A percentile compares a stretch with the other conserved stretches of the same genome.
phyloP scores from a whole-genome alignment of 2,113 vertebrate genomes.

The Mohoua ochrocephala region DNA sequence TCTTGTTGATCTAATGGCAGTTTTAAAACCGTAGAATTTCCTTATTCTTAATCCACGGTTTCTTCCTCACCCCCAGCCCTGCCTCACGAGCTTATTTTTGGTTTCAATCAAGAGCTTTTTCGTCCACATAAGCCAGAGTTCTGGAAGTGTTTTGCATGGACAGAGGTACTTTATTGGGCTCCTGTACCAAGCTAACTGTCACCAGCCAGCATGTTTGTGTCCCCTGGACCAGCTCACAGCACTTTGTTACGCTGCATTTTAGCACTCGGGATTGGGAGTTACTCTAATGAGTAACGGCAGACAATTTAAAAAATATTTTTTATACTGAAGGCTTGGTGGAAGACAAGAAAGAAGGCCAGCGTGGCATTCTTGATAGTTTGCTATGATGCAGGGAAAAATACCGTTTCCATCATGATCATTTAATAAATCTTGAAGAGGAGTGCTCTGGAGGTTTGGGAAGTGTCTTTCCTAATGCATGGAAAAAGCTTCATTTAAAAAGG shows the following conservation, averaged over 20 bases:
- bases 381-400: neutral
- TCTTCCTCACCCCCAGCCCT: neutral
- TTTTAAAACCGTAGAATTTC: neutral
- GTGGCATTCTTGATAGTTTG: neutral
- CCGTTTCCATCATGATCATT: neutral
- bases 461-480: neutral
- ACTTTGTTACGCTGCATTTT: neutral
- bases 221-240: neutral
- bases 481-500: neutral
- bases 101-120: neutral
- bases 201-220: neutral
- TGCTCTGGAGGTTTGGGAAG: neutral
- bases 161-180: neutral
- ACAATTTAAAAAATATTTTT: neutral
- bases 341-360: neutral
- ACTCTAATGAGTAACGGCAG: neutral
- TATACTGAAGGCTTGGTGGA: neutral
- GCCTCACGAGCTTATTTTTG: neutral
- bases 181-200: neutral
- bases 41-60: neutral
- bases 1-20: neutral
- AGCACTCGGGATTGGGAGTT: neutral
- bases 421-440: neutral
- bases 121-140: neutral
- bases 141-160: neutral